A percentile compares a stretch with the other conserved stretches of the same genome.
These are phyloP conservation scores for Prolemur simus DNA, from an alignment of 2,113 vertebrate species.

Conservation along the genomic window DNA sequence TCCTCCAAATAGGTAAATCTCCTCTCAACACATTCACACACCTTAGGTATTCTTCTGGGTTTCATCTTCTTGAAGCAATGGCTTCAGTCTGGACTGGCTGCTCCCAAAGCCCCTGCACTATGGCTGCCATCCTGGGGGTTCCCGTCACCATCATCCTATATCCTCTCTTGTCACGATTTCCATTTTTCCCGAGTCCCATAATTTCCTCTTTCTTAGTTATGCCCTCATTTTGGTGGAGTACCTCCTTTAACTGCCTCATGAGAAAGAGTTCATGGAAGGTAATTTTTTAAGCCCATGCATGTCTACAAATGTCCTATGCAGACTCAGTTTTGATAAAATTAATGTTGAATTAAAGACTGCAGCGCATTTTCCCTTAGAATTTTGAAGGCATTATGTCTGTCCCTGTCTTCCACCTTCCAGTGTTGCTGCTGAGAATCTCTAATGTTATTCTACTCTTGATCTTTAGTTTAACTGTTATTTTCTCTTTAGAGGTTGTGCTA, in stretches of 20 bases:
- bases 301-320: background rate
- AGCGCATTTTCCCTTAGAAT: background rate
- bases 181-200: background rate
- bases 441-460: background rate
- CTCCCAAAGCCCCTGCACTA: background rate
- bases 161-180: background rate
- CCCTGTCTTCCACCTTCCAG: background rate
- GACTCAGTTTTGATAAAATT: background rate
- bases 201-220: background rate
- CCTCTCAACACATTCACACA: background rate
- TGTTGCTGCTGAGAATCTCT: background rate
- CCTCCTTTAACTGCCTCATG: background rate
- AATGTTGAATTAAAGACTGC: background rate
- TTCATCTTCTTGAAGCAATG: background rate
- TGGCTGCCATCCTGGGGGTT: background rate
- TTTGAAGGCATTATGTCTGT: background rate
- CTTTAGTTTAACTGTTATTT: background rate
- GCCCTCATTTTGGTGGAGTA: background rate
- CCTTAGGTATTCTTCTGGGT: background rate
- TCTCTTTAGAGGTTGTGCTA: background rate
- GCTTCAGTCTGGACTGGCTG: background rate
- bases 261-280: background rate
- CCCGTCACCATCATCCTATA: rapidly evolving
- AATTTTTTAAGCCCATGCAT: background rate
- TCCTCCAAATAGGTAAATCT: background rate